These are phyloP conservation scores for Nannobrachium achirus DNA, from an alignment of 2,113 vertebrate species.

Conservation along the genomic window DNA sequence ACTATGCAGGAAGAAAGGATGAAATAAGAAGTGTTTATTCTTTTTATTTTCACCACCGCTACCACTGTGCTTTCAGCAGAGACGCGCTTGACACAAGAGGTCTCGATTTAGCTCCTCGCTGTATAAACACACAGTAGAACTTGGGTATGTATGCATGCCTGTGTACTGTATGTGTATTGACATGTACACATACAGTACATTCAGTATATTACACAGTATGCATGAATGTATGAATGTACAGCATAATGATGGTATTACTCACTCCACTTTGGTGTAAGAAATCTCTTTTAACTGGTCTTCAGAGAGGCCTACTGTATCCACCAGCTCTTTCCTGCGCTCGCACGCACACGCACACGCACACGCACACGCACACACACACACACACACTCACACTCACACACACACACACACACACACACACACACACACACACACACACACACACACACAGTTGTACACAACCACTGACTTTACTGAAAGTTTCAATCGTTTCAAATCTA, in stretches of 20 bases:
- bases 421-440: not conserved
- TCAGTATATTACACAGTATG: too few relatives aligned
- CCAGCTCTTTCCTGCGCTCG: slow-evolving; percentile 84
- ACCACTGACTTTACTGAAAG: not conserved
- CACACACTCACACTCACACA: not conserved
- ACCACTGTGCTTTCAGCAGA: too few relatives aligned
- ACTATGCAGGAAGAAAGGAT: too few relatives aligned
- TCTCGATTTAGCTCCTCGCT: too few relatives aligned
- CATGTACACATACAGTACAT: slow-evolving; percentile 20
- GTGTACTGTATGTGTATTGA: slow-evolving; percentile 5
- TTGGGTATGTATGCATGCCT: slow-evolving; percentile 1
- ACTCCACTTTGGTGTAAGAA: slow-evolving; percentile 92
- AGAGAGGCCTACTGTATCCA: slow-evolving; percentile 87
- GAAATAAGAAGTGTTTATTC: too few relatives aligned
- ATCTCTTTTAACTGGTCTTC: slow-evolving; percentile 92
- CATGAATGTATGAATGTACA: not conserved
- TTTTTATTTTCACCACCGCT: too few relatives aligned
- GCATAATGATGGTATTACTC: slow-evolving; percentile 56
- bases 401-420: not conserved
- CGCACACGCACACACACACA: not conserved
- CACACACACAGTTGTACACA: not conserved
- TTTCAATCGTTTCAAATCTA: not conserved
- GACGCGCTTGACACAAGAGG: too few relatives aligned
- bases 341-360: not conserved
- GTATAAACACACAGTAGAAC: not conserved